These are phyloP conservation scores for Cynopterus brachyotis DNA, from an alignment of 2,113 vertebrate species.

Conservation along the genomic window DNA sequence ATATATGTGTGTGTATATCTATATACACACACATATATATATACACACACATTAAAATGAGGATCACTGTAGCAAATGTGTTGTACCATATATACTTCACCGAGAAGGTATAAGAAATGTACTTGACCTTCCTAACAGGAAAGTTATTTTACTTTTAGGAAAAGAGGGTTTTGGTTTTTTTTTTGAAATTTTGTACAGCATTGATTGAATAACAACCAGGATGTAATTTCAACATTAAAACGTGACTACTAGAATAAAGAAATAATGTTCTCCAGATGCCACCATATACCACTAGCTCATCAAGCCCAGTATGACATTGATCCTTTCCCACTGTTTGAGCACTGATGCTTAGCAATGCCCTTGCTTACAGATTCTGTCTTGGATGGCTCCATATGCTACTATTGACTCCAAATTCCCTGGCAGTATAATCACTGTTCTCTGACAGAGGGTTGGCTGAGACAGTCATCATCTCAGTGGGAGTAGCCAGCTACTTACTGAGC, in stretches of 20 bases:
- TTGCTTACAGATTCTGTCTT: not conserved
- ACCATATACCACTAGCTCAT: not conserved
- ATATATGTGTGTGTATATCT: no score
- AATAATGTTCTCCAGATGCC: not conserved
- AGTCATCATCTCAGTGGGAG: not conserved
- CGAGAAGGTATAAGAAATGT: not conserved
- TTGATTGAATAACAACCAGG: not conserved
- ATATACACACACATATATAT: no score
- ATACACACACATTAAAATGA: not conserved
- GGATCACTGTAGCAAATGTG: not conserved
- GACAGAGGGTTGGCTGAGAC: not conserved
- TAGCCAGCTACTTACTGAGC: not conserved
- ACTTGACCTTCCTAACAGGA: not conserved
- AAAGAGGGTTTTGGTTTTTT: no score
- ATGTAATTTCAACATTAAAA: not conserved
- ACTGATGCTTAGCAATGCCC: not conserved
- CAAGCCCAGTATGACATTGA: not conserved
- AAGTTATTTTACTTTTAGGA: not conserved
- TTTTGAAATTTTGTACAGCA: not conserved
- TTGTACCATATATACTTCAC: not conserved
- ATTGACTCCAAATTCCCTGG: not conserved
- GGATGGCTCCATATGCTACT: not conserved
- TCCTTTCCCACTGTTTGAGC: not conserved
- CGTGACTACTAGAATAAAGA: not conserved
- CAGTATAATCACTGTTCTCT: not conserved